Conservation (phyloP, 1,140 invertebrate species). For the Sweltsa coloradensis region DNA sequence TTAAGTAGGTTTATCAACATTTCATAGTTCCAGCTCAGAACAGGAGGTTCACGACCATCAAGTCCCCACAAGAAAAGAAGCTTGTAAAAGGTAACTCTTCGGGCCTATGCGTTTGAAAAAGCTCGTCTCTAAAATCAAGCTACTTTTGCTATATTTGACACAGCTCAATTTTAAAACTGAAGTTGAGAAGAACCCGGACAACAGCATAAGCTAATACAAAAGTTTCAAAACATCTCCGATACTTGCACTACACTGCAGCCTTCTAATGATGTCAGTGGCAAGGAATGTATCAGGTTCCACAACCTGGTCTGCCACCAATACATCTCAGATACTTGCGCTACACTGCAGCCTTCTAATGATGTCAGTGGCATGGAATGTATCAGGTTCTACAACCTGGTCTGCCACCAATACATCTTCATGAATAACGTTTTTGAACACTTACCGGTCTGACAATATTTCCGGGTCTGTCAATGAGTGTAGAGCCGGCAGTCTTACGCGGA, state of each 20-base stretch:
- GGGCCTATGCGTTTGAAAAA: too few relatives aligned
- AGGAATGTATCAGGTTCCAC: not conserved
- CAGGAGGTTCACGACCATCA: too few relatives aligned
- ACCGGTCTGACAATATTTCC: slow-evolving; percentile 53
- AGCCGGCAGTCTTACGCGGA: slow-evolving; percentile 39
- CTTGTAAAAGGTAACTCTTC: too few relatives aligned
- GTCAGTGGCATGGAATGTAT: not conserved
- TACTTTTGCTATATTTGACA: too few relatives aligned
- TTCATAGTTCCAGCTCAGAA: too few relatives aligned
- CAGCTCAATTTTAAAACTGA: too few relatives aligned
- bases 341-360: not conserved
- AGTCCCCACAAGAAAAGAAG: too few relatives aligned
- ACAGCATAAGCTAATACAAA: too few relatives aligned
- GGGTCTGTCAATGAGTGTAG: slow-evolving; percentile 47
- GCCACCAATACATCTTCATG: not conserved
- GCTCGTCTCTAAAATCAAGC: too few relatives aligned
- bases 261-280: not conserved
- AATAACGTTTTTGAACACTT: slow-evolving; percentile 27
- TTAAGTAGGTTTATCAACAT: too few relatives aligned
- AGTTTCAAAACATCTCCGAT: too few relatives aligned
- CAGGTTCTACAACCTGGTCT: not conserved
- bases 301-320: not conserved
- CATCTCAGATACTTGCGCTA: not conserved
- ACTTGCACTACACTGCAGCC: not conserved
- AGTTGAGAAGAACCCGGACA: too few relatives aligned